Evolutionary conservation across 2,113 vertebrate genomes (phyloP), one percentile per base, ranked within the genome.

Genomic region (Erinaceus europaeus): DNA sequence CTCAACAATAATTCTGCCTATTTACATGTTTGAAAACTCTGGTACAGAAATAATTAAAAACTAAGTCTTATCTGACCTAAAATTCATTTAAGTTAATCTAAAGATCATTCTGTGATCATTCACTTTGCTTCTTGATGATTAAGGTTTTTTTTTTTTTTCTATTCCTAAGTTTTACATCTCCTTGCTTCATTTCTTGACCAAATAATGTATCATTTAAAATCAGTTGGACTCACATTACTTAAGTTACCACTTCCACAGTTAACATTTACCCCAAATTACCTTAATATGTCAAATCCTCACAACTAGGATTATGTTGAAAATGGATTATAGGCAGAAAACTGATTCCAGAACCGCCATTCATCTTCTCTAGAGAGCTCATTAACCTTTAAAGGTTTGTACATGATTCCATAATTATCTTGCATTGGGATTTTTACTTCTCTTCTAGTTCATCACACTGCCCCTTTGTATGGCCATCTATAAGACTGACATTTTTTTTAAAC

Each of bases 371-470:
- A 91, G 85, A 93, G 71, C 78, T 94, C 87, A 92, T 94, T 95
- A 95, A 95, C 78, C 86, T 95, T 95, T 96, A 91, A 91, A 89
- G 74, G 71, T 94, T 93, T 93, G 73, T 91, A 89, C 86, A 93
- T 84, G 84, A 91, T 91, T 91, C 81, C 67, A 85, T 91, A 92
- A 94, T 89, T 88, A 89, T 79, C 62, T 81, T 83, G 44, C 65
- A 73, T 78, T 46, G 57, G 27, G 29, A 65, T 59, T 94, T 88
- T 94, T 84, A 90, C 91, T 87, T 93, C 53, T 76, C 12, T 74
- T 93, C 40, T 83, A 18, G 87, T 95, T 75, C 32, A 64, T 84
- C 25, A 85, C 20, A 32, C 75, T 87, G 23, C 10, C 71, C 62
- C 67, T 92, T 48, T 52, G 8, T 82, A 59, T 46, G 55, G 21